Percentiles rank a stretch among this genome's conserved stretches.
phyloP scores from a whole-genome alignment of 1,140 invertebrate species.

The Bombus ignitus region DNA sequence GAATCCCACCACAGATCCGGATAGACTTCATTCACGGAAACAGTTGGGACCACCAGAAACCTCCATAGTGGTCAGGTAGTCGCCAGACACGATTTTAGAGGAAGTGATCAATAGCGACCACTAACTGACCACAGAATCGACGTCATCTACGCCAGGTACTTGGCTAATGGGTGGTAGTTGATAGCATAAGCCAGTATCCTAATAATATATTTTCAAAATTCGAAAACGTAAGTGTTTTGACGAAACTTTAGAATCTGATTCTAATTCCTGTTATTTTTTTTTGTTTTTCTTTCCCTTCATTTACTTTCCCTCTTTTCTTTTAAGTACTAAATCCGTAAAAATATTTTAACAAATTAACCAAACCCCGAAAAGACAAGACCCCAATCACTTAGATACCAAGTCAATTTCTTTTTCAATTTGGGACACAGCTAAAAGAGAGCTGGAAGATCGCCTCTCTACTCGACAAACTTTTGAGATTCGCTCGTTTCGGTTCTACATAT shows the following conservation, averaged over 20 bases:
- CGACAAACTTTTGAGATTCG: background rate
- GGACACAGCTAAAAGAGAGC: too few species aligned
- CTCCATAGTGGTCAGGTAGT: background rate
- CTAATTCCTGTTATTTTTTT: too few species aligned
- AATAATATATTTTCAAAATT: background rate
- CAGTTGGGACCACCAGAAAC: background rate
- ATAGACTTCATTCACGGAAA: background rate
- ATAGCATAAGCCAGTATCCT: background rate
- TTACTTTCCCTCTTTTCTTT: background rate
- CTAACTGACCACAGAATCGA: background rate
- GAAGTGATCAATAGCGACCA: background rate
- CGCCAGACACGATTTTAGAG: background rate
- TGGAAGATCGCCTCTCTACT: too few species aligned
- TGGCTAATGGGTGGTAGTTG: background rate
- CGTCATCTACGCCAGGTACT: background rate
- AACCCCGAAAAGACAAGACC: background rate
- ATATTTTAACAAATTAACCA: background rate
- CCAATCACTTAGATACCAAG: background rate
- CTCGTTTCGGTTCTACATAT: background rate
- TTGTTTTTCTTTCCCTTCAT: background rate
- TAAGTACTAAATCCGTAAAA: background rate
- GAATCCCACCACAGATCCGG: background rate
- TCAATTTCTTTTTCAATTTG: background rate
- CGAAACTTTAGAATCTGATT: background rate
- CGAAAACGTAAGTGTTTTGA: background rate